These are phyloP conservation scores for Drosophila atripex DNA, from an alignment of 2,888 invertebrate genomes.

Conservation along the genomic window DNA sequence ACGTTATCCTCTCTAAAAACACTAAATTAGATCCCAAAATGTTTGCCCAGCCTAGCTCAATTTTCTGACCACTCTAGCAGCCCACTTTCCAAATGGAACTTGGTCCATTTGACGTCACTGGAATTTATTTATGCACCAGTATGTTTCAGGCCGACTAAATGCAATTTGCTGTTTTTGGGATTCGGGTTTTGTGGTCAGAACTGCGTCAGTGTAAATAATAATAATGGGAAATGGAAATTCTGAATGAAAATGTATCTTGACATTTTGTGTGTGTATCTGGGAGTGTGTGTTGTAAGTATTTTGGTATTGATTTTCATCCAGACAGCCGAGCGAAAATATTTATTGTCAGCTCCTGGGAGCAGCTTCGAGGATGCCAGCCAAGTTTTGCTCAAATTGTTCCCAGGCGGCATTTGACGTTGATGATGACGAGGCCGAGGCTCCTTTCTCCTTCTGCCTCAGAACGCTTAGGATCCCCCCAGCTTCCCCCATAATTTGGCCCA, in stretches of 20 bases:
- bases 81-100: constrained; percentile 14
- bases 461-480: not conserved
- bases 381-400: constrained; percentile 42
- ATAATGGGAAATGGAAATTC: constrained; percentile 17
- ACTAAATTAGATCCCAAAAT: not conserved
- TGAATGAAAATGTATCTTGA: constrained; percentile 27
- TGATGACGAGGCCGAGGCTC: constrained; percentile 9
- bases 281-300: constrained; percentile 10
- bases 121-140: constrained; percentile 35
- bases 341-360: constrained; percentile 45
- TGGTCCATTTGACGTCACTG: constrained; percentile 7
- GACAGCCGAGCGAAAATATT: constrained; percentile 44
- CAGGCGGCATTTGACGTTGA: constrained; percentile 32
- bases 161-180: constrained; percentile 24
- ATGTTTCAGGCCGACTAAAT: constrained; percentile 25
- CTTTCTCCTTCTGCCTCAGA: not conserved
- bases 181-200: constrained; percentile 11
- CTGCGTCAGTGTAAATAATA: constrained; percentile 20
- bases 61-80: constrained; percentile 1
- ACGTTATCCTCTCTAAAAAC: constrained; percentile 7
- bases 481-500: constrained; percentile 1
- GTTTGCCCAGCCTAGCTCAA: not conserved
- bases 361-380: constrained; percentile 20
- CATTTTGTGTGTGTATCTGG: constrained; percentile 29
- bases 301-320: constrained; percentile 50